Base-by-base conservation (phyloP, 1,140 invertebrate genomes). In the Phenacoccus solenopsis region DNA sequence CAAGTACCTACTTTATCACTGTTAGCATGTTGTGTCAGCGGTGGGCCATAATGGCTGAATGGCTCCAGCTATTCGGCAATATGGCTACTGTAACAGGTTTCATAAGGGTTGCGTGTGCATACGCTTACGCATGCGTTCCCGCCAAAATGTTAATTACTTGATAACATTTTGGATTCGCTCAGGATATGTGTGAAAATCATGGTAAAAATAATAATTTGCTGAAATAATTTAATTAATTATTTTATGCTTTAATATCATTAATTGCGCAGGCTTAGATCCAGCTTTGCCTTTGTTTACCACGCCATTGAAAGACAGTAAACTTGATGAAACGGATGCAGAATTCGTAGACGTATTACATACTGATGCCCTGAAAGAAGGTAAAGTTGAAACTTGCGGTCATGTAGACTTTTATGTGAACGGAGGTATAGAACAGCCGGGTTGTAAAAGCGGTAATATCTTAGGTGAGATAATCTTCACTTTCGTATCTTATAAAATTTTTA, bases 311-410 rank as follows among this genome's bases (percentile, higher is more conserved):
- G 70, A 79, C 0, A 78, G 83, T 32, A 80, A 86, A 22, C 76
- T 91, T 0, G 84, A 85, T 73, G 74, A 78, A 1, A 79, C 79
- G 0, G 88, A 91, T 73, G 90, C 87, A 0, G 77, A 81, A 4
- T 88, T 87, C 68, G 88, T 91, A 0, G 88, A 90, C 73, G 80
- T 88, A 0, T 86, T 91, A 70, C 89, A 91, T 70, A 88, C 85
- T 0, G 67, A 70, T 27, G 67, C 22, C 9, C 84, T 86, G 59
- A 77, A 86, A 0, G 84, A 87, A 74, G 86, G 86, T 0, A 83
- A 85, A 72, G 49, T 85, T 16, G 84, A 85, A 68, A 74, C 80
- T n/a, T 81, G 81, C 70, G 88, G 88, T 0, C 85, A 88, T 73
- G 81, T 87, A 0, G 88, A 90, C 73, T 90, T 89, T 73, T 90